Evolutionary conservation across 2,888 invertebrate species (phyloP).

Genomic region (Lomographa bimaculata): DNA sequence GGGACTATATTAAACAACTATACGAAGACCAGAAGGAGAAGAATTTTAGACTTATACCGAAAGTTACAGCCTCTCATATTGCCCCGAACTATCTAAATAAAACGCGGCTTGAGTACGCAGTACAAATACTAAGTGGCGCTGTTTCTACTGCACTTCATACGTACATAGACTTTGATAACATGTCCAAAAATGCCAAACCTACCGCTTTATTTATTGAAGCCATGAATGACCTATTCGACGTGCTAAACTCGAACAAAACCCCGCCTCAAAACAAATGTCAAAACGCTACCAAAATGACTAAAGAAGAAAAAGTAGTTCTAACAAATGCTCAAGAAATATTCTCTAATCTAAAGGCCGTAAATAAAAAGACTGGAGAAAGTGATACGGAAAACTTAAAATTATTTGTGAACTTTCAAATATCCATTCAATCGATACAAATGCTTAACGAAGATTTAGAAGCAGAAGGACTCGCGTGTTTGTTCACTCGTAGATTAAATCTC

Average conservation of each 20-base stretch:
- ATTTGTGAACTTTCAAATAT: constrained; percentile 25
- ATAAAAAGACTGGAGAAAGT: neutral
- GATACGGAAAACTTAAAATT: constrained; percentile 5
- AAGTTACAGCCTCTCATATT: constrained; percentile 33
- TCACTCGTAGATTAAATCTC: constrained; percentile 24
- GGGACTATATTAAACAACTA: constrained; percentile 28
- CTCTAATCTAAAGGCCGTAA: constrained; percentile 5
- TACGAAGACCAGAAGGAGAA: constrained; percentile 24
- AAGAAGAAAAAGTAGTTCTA: constrained; percentile 2
- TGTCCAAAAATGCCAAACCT: constrained; percentile 20
- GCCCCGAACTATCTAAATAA: constrained; percentile 32
- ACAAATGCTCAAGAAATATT: constrained; percentile 11
- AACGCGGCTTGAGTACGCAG: constrained; percentile 28
- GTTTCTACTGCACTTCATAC: constrained; percentile 23
- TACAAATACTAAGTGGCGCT: constrained; percentile 26
- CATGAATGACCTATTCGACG: constrained; percentile 29
- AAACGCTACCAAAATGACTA: constrained; percentile 14
- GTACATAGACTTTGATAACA: constrained; percentile 17
- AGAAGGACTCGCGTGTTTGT: constrained; percentile 19
- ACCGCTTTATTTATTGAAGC: constrained; percentile 24
- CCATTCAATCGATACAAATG: constrained; percentile 22
- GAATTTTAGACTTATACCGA: constrained; percentile 28
- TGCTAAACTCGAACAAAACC: constrained; percentile 27
- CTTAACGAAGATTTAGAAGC: constrained; percentile 21
- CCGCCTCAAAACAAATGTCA: constrained; percentile 16